Conservation (phyloP, 2,797 vertebrate genomes). For the Anguilla anguilla region DNA sequence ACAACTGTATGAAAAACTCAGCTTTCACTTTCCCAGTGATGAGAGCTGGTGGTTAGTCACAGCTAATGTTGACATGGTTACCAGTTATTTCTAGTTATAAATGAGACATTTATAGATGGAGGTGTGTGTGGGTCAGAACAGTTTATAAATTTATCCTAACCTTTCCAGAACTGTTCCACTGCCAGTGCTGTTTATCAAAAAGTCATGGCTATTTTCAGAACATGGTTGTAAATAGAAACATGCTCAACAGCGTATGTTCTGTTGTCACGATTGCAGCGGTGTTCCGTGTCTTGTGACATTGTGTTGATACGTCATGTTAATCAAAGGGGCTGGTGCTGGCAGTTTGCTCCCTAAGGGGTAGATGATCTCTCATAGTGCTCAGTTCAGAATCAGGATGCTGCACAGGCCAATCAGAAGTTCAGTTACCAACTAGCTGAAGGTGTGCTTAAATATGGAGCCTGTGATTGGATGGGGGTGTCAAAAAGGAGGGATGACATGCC, state of each 20-base stretch:
- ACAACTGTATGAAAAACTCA: no score
- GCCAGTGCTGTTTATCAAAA: neutral
- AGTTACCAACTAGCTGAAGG: slow-evolving; percentile 32
- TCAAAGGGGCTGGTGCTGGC: slow-evolving; percentile 59
- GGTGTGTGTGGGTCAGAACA: neutral
- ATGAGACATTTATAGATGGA: neutral
- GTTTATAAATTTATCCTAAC: neutral
- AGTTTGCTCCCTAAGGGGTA: slow-evolving; percentile 46
- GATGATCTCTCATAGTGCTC: slow-evolving; percentile 10
- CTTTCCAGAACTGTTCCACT: neutral
- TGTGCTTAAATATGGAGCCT: slow-evolving; percentile 43
- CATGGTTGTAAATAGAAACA: neutral
- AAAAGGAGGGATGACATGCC: slow-evolving; percentile 24
- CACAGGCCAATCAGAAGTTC: slow-evolving; percentile 51
- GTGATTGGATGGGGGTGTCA: slow-evolving; percentile 54
- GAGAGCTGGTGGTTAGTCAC: neutral
- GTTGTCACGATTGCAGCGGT: neutral
- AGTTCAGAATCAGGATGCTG: slow-evolving; percentile 30
- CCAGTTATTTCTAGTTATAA: neutral
- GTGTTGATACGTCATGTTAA: slow-evolving; percentile 37
- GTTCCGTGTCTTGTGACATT: slow-evolving; percentile 51
- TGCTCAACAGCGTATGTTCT: slow-evolving; percentile 4
- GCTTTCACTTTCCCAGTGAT: neutral
- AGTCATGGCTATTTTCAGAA: neutral
- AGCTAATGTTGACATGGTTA: neutral